Evolutionary conservation across 1,140 invertebrate species (phyloP).

Genomic region (Nephila pilipes): DNA sequence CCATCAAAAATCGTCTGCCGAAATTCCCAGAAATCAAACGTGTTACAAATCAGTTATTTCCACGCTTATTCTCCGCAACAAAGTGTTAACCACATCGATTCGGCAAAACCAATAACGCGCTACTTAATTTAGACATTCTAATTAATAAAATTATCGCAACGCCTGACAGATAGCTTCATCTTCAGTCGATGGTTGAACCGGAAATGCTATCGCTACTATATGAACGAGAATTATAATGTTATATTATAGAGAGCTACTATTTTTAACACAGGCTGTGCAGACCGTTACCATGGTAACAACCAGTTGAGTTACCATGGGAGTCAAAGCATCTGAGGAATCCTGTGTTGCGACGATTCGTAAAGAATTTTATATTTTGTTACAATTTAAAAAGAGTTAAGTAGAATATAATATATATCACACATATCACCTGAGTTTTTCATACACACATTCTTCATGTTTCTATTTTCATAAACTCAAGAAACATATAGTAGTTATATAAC

Average conservation of each 20-base stretch:
- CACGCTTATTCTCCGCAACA: not conserved
- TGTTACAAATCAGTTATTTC: not conserved
- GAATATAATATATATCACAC: too few relatives aligned
- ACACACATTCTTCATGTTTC: too few relatives aligned
- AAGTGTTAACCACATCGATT: not conserved
- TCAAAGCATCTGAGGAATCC: not conserved
- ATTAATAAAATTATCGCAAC: not conserved
- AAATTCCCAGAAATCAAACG: not conserved
- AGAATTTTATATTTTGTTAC: not conserved
- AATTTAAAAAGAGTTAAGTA: not conserved
- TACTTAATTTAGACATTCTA: not conserved
- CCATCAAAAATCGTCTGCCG: not conserved
- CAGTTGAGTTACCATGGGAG: conserved; percentile 37
- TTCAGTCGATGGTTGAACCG: not conserved
- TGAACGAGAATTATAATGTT: conserved; percentile 8
- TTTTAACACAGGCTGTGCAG: conserved; percentile 20
- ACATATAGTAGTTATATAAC: too few relatives aligned
- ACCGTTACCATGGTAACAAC: conserved; percentile 21
- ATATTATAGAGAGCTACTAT: conserved; percentile 48
- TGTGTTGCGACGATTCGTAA: conserved; percentile 17
- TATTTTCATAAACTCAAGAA: too few relatives aligned
- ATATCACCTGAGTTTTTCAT: too few relatives aligned
- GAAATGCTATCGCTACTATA: not conserved
- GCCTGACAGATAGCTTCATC: not conserved
- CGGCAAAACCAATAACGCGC: too few relatives aligned